phyloP scores from a whole-genome alignment of 2,888 invertebrate species.

The Acrocyrtus sp. region DNA sequence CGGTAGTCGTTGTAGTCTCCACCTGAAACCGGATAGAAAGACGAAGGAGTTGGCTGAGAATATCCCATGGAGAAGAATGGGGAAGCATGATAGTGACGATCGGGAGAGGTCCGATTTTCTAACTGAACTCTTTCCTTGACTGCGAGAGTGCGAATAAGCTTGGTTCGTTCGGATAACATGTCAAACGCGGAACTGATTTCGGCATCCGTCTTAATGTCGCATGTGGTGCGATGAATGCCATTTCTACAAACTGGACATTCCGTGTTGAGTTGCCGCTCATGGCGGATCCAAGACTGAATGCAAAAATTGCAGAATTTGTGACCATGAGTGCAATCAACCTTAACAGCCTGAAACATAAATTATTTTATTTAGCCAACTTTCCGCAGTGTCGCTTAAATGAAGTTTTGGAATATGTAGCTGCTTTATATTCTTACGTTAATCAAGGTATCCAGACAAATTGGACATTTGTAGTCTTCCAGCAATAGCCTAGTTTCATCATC shows the following conservation, averaged over 20 bases:
- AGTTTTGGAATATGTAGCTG: not conserved
- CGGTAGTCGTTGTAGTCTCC: too few species aligned
- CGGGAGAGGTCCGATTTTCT: too few species aligned
- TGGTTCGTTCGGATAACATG: slow-evolving; percentile 12
- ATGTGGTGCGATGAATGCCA: slow-evolving; percentile 27
- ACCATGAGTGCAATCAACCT: slow-evolving; percentile 39
- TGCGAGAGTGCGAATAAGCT: slow-evolving; percentile 12
- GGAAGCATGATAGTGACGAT: not conserved
- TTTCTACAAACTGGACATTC: slow-evolving; percentile 43
- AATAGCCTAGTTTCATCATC: not conserved
- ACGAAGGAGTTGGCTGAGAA: too few species aligned
- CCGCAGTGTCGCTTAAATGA: too few species aligned
- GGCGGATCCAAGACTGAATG: slow-evolving; percentile 31
- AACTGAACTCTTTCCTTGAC: slow-evolving; percentile 29
- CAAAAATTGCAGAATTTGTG: slow-evolving; percentile 44
- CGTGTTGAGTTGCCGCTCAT: slow-evolving; percentile 18
- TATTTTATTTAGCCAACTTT: not conserved
- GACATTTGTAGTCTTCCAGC: slow-evolving; percentile 41
- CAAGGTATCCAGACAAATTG: slow-evolving; percentile 43
- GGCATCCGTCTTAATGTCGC: slow-evolving; percentile 35
- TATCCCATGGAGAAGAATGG: too few species aligned
- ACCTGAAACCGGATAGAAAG: too few species aligned
- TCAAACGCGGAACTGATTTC: slow-evolving; percentile 27
- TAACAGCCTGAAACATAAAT: slow-evolving; percentile 38
- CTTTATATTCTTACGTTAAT: slow-evolving; percentile 36